Percentiles rank a stretch among this genome's conserved stretches.
Evolutionary conservation across 2,888 invertebrate genomes (phyloP).

Genomic region (Listrodromus nycthemerus): DNA sequence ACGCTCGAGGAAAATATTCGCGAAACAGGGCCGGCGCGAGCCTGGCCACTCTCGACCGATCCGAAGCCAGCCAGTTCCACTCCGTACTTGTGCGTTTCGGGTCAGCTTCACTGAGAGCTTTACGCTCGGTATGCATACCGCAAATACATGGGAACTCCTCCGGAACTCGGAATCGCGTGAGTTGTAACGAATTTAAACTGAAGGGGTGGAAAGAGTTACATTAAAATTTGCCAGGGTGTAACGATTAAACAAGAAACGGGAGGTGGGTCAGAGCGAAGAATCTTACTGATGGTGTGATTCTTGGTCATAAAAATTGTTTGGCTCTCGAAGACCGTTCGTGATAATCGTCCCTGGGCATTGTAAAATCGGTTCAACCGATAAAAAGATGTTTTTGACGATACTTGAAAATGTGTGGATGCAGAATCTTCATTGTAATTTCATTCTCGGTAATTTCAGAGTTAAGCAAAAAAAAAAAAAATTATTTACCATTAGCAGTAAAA

Average conservation of each 20-base stretch:
- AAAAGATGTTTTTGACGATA: too few relatives aligned
- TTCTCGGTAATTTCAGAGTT: not conserved
- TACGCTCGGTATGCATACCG: not conserved
- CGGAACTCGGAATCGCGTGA: conserved; percentile 27
- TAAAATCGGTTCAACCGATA: too few relatives aligned
- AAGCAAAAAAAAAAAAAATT: conserved; percentile 12
- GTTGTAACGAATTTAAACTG: not conserved
- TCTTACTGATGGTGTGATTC: not conserved
- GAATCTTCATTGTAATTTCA: too few relatives aligned
- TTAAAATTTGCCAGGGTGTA: not conserved
- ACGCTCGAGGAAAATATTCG: conserved; percentile 70
- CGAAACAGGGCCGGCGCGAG: conserved; percentile 62
- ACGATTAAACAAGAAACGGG: conserved; percentile 1
- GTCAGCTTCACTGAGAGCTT: not conserved
- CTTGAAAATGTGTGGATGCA: too few relatives aligned
- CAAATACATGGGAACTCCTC: not conserved
- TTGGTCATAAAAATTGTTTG: not conserved
- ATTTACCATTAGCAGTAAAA: not conserved
- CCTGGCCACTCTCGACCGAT: conserved; percentile 46
- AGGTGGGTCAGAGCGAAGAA: not conserved
- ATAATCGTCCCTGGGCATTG: too few relatives aligned
- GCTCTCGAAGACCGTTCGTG: not conserved
- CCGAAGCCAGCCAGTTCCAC: conserved; percentile 25
- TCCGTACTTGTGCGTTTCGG: not conserved
- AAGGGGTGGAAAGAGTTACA: conserved; percentile 10